Evolutionary conservation across 2,797 vertebrate species (phyloP), one percentile per base, ranked within the genome.

Genomic region (Smutsia gigantea): DNA sequence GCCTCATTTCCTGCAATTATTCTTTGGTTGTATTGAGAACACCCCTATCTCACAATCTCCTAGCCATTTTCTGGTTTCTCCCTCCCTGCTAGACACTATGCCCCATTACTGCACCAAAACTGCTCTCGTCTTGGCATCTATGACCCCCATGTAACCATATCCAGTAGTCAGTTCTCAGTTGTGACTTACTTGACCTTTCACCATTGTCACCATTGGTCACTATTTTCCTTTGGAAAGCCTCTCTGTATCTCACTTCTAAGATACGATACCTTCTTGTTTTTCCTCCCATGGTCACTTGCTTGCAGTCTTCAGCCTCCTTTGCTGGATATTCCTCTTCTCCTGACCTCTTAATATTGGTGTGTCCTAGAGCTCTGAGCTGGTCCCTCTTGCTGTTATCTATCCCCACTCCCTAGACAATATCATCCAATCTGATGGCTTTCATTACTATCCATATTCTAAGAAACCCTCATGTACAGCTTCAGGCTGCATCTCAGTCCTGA

Each of bases 381-480:
- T 18, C 39, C 21, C 15, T 71, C 23, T 14, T 31, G 7, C 19
- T 1, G 0, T 49, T 7, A 10, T 15, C 29, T 42, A 3, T 12
- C 13, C 17, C 39, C 4, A 31, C 12, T 37, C 11, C 23, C 5
- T 46, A 18, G 23, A 25, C 53, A 25, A 9, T 0, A 18, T 4
- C 5, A 11, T 25, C 34, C 46, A n/a, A 15, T 37, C 14, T 12
- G 29, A 13, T 18, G 17, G 18, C 14, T 82, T 72, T 51, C 31
- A 66, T 49, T n/a, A n/a, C 4, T 7, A 55, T 5, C 8, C 5
- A 2, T 19, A 59, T 18, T 8, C 59, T n/a, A 18, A 90, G 82
- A 42, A 66, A 0, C 5, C 3, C 9, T 64, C n/a, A 3, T 5
- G 19, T 10, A 1, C 4, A n/a, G 25, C 31, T 69, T 25, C 19